Conservation (phyloP, 1,140 invertebrate species). For the Nixonia krombeini region DNA sequence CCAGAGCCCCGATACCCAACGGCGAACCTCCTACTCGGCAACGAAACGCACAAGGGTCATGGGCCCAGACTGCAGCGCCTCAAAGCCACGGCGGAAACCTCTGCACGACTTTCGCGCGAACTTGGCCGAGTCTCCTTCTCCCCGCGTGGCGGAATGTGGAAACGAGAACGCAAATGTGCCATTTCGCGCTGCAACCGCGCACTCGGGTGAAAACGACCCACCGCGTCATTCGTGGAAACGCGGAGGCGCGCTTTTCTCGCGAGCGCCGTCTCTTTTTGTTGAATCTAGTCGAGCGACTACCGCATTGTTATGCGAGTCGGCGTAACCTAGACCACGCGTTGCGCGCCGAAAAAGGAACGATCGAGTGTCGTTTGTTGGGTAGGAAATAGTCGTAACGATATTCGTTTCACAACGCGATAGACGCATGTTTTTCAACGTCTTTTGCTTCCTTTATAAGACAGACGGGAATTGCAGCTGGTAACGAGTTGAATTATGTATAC, state of each 20-base stretch:
- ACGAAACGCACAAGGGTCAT: conserved; percentile 33
- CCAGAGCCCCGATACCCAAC: conserved; percentile 33
- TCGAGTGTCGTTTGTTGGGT: conserved; percentile 21
- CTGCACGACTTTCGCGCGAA: conserved; percentile 18
- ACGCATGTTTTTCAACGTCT: conserved; percentile 24
- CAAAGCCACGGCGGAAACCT: conserved; percentile 5
- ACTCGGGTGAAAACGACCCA: neutral
- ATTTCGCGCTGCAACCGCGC: neutral
- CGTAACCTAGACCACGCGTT: conserved; percentile 13
- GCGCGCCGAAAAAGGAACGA: conserved; percentile 21
- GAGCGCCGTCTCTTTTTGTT: too few species aligned
- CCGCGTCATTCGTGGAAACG: neutral
- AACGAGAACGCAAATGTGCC: neutral
- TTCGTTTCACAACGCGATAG: conserved; percentile 26
- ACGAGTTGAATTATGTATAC: conserved; percentile 43
- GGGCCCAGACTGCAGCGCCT: conserved; percentile 1
- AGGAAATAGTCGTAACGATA: conserved; percentile 34
- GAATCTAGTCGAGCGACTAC: too few species aligned
- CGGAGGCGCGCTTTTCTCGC: too few species aligned
- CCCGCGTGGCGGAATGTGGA: neutral
- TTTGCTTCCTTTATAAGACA: conserved; percentile 35
- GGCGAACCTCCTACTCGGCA: conserved; percentile 20
- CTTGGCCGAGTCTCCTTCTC: neutral
- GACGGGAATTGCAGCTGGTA: conserved; percentile 34
- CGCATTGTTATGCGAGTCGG: neutral